Conservation (phyloP, 2,113 vertebrate species). For the Lampris megalopsis region DNA sequence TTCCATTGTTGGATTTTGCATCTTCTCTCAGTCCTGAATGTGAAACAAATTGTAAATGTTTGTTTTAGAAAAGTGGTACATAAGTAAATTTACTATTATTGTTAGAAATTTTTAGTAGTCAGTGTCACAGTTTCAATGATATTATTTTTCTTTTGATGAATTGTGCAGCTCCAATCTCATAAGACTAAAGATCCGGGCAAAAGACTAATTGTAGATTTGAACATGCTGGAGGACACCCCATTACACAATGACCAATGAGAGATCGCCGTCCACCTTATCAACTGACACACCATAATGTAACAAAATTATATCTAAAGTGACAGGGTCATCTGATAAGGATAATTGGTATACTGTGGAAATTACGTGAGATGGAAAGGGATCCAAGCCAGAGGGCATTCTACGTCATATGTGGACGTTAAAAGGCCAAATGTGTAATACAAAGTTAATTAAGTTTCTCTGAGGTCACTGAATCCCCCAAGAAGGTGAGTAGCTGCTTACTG, state of each 20-base stretch:
- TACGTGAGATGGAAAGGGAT: constrained; percentile 5
- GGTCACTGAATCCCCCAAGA: constrained; percentile 13
- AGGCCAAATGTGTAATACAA: background rate
- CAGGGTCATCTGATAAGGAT: constrained; percentile 36
- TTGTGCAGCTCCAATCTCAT: no score
- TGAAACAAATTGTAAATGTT: no score
- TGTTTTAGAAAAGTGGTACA: no score
- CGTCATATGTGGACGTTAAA: constrained; percentile 7
- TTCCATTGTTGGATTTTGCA: no score
- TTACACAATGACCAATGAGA: background rate
- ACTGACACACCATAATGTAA: background rate
- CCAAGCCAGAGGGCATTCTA: background rate
- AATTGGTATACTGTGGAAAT: constrained; percentile 34
- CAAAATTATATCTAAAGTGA: constrained; percentile 4
- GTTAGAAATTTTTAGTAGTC: no score
- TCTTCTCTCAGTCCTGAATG: no score
- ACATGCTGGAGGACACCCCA: background rate
- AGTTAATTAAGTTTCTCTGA: constrained; percentile 48
- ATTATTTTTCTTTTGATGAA: no score
- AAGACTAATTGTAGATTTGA: no score
- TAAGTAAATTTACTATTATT: no score
- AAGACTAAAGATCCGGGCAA: no score
- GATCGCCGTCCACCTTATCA: constrained; percentile 2
- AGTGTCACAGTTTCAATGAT: no score
- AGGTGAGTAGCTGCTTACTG: background rate